A percentile compares a stretch with the other conserved stretches of the same genome.
Evolutionary conservation across 2,797 vertebrate genomes (phyloP).

Genomic region (Mycteria americana): DNA sequence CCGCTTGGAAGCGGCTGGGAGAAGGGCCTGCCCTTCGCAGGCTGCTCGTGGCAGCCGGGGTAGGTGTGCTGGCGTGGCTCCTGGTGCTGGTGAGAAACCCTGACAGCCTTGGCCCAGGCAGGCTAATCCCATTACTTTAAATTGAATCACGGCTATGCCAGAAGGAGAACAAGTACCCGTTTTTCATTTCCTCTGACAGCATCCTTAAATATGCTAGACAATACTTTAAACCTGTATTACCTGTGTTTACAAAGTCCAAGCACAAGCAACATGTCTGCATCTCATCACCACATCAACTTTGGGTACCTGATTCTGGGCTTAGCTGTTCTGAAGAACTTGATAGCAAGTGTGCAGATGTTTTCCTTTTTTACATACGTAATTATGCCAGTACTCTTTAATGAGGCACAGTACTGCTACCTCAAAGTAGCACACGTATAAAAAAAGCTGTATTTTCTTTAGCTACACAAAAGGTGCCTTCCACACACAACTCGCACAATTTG

Average conservation of each 20-base stretch:
- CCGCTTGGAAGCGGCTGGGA: neutral
- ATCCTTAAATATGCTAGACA: too few relatives aligned
- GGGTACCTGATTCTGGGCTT: neutral
- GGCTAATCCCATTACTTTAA: neutral
- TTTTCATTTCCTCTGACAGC: neutral
- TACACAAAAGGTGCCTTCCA: neutral
- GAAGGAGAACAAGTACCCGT: neutral
- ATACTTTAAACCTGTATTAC: neutral
- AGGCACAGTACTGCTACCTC: neutral
- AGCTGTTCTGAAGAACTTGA: neutral
- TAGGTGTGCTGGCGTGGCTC: fast-evolving
- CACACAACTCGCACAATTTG: fast-evolving
- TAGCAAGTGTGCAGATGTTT: neutral
- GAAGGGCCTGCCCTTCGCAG: neutral
- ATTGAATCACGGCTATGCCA: fast-evolving
- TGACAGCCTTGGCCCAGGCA: fast-evolving
- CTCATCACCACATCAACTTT: fast-evolving
- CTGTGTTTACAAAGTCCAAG: neutral
- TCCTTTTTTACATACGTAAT: neutral
- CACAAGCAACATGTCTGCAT: too few relatives aligned
- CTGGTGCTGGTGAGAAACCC: fast-evolving
- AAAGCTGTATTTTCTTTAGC: neutral
- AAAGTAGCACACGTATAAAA: too few relatives aligned
- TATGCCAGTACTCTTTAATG: neutral
- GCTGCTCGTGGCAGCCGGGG: too few relatives aligned